Percentiles rank a stretch among this genome's conserved stretches.
Evolutionary conservation across 1,140 invertebrate species (phyloP).

Genomic region (Drosophila paulistorum): DNA sequence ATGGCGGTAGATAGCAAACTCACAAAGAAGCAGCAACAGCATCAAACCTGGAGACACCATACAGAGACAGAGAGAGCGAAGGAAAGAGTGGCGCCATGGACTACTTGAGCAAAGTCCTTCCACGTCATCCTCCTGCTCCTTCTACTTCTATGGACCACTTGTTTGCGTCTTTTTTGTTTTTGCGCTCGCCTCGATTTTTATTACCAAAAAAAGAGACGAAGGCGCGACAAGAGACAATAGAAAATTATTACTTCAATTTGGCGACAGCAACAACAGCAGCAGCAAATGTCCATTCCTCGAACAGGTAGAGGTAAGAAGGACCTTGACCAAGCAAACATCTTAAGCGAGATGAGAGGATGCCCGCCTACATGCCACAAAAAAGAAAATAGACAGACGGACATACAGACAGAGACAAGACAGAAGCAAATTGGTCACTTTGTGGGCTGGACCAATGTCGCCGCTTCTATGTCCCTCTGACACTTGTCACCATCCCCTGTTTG

Average conservation of each 20-base stretch:
- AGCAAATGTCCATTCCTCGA: background rate
- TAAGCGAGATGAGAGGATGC: conserved; percentile 44
- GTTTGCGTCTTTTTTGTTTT: conserved; percentile 49
- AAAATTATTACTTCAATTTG: conserved; percentile 79
- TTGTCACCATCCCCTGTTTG: conserved; percentile 11
- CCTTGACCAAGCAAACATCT: conserved; percentile 44
- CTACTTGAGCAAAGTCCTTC: conserved; percentile 43
- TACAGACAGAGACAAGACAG: background rate
- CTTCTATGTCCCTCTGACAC: conserved; percentile 19
- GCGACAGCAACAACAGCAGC: conserved; percentile 46
- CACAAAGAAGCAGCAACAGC: conserved; percentile 32
- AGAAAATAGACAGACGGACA: background rate
- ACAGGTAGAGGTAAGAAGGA: conserved; percentile 5
- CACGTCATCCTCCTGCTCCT: too few relatives aligned
- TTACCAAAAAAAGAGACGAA: conserved; percentile 17
- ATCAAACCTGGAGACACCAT: background rate
- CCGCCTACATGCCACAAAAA: conserved; percentile 59
- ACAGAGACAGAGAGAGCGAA: background rate
- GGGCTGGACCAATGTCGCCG: conserved; percentile 47
- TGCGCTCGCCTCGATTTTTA: conserved; percentile 17
- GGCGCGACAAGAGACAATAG: conserved; percentile 61
- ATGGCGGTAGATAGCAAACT: conserved; percentile 58
- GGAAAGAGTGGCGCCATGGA: conserved; percentile 52
- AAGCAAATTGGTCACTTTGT: conserved; percentile 42
- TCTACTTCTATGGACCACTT: conserved; percentile 47